phyloP scores from a whole-genome alignment of 2,797 vertebrate species.

The Hypotaenidia okinawae region DNA sequence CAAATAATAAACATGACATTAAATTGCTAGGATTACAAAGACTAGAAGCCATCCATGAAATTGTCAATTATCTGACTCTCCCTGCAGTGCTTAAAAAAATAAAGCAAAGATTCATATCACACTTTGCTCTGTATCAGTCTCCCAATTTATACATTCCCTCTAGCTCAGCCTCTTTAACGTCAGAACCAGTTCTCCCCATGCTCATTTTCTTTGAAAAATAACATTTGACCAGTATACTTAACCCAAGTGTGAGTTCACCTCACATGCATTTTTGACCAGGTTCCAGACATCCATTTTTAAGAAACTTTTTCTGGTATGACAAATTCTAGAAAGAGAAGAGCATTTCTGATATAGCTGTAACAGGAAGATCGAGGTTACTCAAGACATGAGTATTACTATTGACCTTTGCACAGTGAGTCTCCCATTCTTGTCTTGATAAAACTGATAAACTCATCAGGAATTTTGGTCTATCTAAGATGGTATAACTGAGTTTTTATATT shows the following conservation, averaged over 20 bases:
- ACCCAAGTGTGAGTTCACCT: background rate
- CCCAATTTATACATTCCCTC: conserved; percentile 10
- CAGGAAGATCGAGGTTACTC: background rate
- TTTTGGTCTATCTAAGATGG: background rate
- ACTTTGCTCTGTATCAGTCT: background rate
- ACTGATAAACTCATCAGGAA: background rate
- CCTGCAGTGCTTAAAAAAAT: conserved; percentile 11
- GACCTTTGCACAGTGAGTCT: background rate
- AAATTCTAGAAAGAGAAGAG: background rate
- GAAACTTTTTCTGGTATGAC: background rate
- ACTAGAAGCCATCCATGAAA: conserved; percentile 62
- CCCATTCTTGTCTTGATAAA: background rate
- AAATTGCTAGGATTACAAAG: conserved; percentile 55
- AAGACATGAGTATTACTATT: background rate
- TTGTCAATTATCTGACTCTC: conserved; percentile 55
- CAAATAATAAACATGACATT: conserved; percentile 58
- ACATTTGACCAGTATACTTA: background rate
- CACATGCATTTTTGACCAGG: background rate
- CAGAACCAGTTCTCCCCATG: background rate
- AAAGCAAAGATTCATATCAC: conserved; percentile 18
- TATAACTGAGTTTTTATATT: background rate
- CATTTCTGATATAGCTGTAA: background rate
- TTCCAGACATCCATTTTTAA: background rate
- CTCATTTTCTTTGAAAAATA: background rate
- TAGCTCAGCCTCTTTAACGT: background rate